phyloP scores from a whole-genome alignment of 2,888 invertebrate species.

The Lithosia quadra region DNA sequence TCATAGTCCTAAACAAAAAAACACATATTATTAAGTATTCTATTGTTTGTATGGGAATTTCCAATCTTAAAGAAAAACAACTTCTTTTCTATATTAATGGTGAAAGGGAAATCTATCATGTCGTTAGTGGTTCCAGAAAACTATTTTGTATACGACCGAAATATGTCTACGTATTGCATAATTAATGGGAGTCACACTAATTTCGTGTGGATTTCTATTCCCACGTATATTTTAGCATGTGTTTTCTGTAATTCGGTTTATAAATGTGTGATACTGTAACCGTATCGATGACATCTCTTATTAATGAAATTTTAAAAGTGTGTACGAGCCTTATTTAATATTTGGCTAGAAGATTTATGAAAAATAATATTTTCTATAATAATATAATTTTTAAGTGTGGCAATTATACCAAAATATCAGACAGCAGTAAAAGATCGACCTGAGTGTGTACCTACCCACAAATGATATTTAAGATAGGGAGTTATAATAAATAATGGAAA shows the following conservation, averaged over 20 bases:
- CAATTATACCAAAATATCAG: neutral
- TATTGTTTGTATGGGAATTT: slow-evolving; percentile 23
- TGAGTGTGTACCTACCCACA: neutral
- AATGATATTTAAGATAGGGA: slow-evolving; percentile 20
- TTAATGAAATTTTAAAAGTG: slow-evolving; percentile 15
- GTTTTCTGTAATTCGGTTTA: slow-evolving; percentile 12
- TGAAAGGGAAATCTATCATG: slow-evolving; percentile 60
- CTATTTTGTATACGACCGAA: slow-evolving; percentile 72
- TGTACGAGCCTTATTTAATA: neutral
- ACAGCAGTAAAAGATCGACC: neutral
- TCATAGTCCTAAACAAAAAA: slow-evolving; percentile 12
- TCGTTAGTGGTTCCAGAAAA: slow-evolving; percentile 59
- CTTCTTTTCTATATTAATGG: slow-evolving; percentile 39
- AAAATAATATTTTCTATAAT: neutral
- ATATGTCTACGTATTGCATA: slow-evolving; percentile 67
- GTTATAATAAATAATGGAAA: slow-evolving; percentile 67
- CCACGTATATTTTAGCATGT: slow-evolving; percentile 28
- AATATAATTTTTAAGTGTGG: neutral
- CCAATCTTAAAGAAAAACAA: slow-evolving; percentile 39
- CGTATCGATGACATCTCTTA: slow-evolving; percentile 9
- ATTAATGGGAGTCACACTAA: slow-evolving; percentile 66
- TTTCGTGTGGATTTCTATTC: slow-evolving; percentile 55
- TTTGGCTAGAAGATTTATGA: neutral
- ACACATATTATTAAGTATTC: slow-evolving; percentile 13
- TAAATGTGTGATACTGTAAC: slow-evolving; percentile 10